Conservation (phyloP, 2,113 vertebrate genomes). For the Silurus glanis region DNA sequence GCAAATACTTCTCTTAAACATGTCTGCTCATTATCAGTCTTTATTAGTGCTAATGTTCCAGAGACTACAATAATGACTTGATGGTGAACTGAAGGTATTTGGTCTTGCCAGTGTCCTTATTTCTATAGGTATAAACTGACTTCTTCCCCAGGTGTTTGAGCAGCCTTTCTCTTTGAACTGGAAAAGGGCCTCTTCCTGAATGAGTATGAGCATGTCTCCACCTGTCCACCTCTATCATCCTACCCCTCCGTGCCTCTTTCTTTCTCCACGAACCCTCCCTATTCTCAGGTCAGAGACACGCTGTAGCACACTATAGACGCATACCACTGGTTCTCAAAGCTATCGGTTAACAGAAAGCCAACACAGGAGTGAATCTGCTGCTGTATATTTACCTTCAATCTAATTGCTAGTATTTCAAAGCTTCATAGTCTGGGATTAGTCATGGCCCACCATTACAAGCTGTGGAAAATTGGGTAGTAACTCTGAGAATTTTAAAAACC, state of each 20-base stretch:
- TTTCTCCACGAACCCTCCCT: slow-evolving; percentile 40
- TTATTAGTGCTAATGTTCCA: slow-evolving; percentile 19
- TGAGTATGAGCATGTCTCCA: slow-evolving; percentile 64
- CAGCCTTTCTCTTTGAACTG: slow-evolving; percentile 69
- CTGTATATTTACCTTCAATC: slow-evolving; percentile 36
- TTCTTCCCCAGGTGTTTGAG: slow-evolving; percentile 67
- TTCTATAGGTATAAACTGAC: slow-evolving; percentile 49
- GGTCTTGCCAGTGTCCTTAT: slow-evolving; percentile 37
- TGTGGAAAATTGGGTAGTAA: slow-evolving; percentile 13
- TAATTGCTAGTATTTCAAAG: slow-evolving; percentile 45
- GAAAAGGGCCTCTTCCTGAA: slow-evolving; percentile 60
- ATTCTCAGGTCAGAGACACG: slow-evolving; percentile 32
- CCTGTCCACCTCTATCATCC: slow-evolving; percentile 50
- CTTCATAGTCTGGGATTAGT: slow-evolving; percentile 33
- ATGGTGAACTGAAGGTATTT: slow-evolving; percentile 12
- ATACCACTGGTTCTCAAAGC: slow-evolving; percentile 35
- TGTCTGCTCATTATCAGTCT: not conserved
- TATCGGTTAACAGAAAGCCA: slow-evolving; percentile 18
- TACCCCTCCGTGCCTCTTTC: slow-evolving; percentile 48
- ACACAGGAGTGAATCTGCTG: slow-evolving; percentile 26
- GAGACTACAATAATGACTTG: not conserved
- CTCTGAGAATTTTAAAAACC: slow-evolving; percentile 3
- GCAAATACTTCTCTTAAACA: not conserved
- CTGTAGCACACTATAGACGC: slow-evolving; percentile 10
- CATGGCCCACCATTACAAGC: slow-evolving; percentile 46